phyloP scores from a whole-genome alignment of 2,888 invertebrate species.

The Frankliniella intonsa region DNA sequence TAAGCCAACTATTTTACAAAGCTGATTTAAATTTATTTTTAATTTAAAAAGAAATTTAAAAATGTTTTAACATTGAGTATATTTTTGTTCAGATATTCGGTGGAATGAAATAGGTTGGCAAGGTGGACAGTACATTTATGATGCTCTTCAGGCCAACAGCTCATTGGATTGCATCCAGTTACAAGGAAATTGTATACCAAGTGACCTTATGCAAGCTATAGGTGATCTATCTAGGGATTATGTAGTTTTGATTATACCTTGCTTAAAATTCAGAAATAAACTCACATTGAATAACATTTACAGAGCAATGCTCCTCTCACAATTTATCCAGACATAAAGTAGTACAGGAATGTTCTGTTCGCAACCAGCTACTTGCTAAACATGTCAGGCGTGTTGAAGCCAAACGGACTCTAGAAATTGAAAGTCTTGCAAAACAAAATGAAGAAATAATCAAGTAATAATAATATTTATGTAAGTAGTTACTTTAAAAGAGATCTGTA shows the following conservation, averaged over 20 bases:
- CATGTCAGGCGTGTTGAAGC: conserved; percentile 2
- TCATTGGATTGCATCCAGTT: not conserved
- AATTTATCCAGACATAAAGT: not conserved
- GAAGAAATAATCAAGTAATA: conserved; percentile 21
- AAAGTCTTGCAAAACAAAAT: conserved; percentile 8
- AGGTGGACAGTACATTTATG: conserved; percentile 5
- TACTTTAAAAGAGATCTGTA: not conserved
- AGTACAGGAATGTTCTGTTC: not conserved
- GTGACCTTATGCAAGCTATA: not conserved
- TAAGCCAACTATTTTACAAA: not conserved
- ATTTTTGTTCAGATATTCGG: not conserved
- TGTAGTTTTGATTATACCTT: not conserved
- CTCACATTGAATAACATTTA: not conserved
- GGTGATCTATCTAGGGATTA: not conserved
- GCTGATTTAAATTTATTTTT: no score
- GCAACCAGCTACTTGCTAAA: not conserved
- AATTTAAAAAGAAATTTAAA: not conserved
- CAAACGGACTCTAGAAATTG: not conserved
- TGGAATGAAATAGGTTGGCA: conserved; percentile 22
- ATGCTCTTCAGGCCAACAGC: not conserved
- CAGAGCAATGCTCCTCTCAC: not conserved
- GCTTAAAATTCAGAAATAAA: not conserved
- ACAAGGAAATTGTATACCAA: not conserved
- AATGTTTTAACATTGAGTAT: not conserved
- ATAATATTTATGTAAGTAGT: not conserved